Percentiles rank a stretch among this genome's conserved stretches.
These are phyloP conservation scores for Tetanocera ferruginea DNA, from an alignment of 2,888 invertebrate species.

Conservation along the genomic window DNA sequence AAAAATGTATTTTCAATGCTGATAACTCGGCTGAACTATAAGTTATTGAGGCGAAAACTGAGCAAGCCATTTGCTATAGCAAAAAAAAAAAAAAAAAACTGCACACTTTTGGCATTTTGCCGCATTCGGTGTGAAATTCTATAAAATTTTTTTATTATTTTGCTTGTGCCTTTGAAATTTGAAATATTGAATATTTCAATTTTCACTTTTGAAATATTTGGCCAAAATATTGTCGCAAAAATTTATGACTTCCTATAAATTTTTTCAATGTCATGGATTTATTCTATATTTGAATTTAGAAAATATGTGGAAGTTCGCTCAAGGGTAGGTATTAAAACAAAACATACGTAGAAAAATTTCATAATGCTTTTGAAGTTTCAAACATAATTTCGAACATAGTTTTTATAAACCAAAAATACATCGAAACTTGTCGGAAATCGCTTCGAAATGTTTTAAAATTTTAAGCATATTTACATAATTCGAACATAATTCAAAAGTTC, in stretches of 20 bases:
- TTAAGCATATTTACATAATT: no score
- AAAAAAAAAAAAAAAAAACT: neutral
- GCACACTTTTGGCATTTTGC: slow-evolving; percentile 3
- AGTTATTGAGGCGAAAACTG: slow-evolving; percentile 10
- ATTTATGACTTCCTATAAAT: neutral
- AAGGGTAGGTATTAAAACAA: no score
- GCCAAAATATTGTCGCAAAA: no score
- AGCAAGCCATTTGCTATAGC: neutral
- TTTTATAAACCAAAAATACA: neutral
- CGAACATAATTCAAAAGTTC: no score
- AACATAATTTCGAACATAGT: neutral
- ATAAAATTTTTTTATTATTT: neutral
- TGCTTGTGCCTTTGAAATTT: neutral
- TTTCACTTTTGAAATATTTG: neutral
- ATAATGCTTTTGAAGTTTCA: neutral
- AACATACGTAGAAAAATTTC: no score
- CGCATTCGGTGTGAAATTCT: neutral
- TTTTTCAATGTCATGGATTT: neutral
- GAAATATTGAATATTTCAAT: neutral
- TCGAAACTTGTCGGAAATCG: no score
- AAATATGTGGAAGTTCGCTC: neutral
- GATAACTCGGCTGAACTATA: slow-evolving; percentile 20
- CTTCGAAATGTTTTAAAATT: no score
- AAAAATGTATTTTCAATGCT: slow-evolving; percentile 25
- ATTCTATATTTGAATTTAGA: no score